Evolutionary conservation across 2,797 vertebrate genomes (phyloP), one percentile per base, ranked within the genome.

Genomic region (Stomatorhinus walkeri): DNA sequence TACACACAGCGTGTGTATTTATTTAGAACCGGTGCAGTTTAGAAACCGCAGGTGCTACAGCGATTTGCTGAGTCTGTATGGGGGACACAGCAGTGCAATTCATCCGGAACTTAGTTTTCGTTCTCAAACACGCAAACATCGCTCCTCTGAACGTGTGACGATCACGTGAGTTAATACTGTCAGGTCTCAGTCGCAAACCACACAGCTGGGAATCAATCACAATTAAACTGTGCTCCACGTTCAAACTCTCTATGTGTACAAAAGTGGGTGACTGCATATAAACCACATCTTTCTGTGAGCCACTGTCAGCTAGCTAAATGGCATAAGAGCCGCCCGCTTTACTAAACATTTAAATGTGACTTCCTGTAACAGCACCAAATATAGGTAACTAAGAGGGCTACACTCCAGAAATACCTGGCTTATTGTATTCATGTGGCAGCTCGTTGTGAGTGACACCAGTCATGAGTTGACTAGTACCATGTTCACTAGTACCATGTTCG

Each of bases 1-100:
- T 93, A 91, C 90, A 87, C 89, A 61, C 24, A 14, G 64, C 9
- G 40, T 22, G 59, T 28, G 19, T 87, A 36, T 61, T 22, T 64
- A 61, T 32, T 85, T 64, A 49, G 81, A 19, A 43, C 12, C 5
- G 5, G 28, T 43, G 3, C 12, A 40, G 43, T 4, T 36, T 61
- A 49, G 46, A 68, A 61, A n/a, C 83, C 4, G 56, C 52, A 22
- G 24, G 40, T 64, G 40, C 49, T 46, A 16, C 28, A 8, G 14
- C 19, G 40, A 68, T 85, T 64, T 48, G 46, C 14, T 14, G 54
- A 36, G 6, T 51, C 24, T 49, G 28, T 84, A 64, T 43, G 2
- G 40, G 10, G 14, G 43, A 48, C 22, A 52, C n/a, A 24, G 59
- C 79, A 5, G 5, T 1, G 19, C 43, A 40, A 6, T 10, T 49